Conservation (phyloP, 2,113 vertebrate genomes). For the Sebastes schlegelii region DNA sequence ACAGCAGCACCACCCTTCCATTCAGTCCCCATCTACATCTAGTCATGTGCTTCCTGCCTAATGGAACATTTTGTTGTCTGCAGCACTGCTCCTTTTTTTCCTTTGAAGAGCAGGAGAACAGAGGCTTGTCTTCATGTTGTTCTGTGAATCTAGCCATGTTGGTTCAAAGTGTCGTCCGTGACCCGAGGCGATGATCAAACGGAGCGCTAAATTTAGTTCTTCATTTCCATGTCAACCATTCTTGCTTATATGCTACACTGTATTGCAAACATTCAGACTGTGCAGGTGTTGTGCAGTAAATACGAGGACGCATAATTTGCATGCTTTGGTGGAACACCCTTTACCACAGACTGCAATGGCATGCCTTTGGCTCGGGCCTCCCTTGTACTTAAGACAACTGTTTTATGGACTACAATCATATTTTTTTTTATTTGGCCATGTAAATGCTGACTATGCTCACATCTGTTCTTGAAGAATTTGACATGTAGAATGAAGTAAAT, state of each 20-base stretch:
- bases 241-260: slow-evolving; percentile 8
- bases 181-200: slow-evolving; percentile 57
- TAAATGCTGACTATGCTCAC: slow-evolving; percentile 33
- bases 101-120: slow-evolving; percentile 55
- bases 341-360: slow-evolving; percentile 31
- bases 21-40: slow-evolving; percentile 27
- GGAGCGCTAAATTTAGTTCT: slow-evolving; percentile 46
- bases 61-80: slow-evolving; percentile 54
- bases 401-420: slow-evolving; percentile 43
- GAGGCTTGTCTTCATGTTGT: slow-evolving; percentile 58
- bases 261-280: neutral
- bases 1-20: slow-evolving; percentile 4
- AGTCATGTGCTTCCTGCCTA: slow-evolving; percentile 43
- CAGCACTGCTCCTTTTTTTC: slow-evolving; percentile 13
- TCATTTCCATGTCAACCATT: slow-evolving; percentile 23
- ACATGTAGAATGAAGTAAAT: slow-evolving; percentile 28
- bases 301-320: slow-evolving; percentile 43
- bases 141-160: slow-evolving; percentile 37
- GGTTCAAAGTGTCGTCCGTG: slow-evolving; percentile 57
- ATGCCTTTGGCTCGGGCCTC: slow-evolving; percentile 40
- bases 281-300: slow-evolving; percentile 51
- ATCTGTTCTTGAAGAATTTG: slow-evolving; percentile 42
- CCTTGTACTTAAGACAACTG: slow-evolving; percentile 57
- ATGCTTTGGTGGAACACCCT: slow-evolving; percentile 44
- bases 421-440: slow-evolving; percentile 9